Evolutionary conservation across 2,113 vertebrate genomes (phyloP), one percentile per base, ranked within the genome.

Genomic region (Melanerpes aurifrons): DNA sequence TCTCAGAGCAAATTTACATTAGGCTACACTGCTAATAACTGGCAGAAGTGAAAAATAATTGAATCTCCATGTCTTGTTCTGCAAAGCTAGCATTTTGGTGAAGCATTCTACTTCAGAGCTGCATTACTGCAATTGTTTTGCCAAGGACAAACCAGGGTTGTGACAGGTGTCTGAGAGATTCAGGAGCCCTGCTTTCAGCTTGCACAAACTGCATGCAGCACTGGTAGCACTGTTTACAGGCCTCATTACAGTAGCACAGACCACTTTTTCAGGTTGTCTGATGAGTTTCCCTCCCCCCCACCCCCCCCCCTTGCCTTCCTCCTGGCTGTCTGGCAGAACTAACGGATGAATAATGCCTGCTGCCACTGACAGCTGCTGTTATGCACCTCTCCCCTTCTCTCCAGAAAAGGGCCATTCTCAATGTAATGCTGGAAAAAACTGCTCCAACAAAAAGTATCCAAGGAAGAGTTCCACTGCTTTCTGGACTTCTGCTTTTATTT

Each of bases 351-450:
- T 72, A 91, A 84, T 87, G 86, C 63, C 89, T 7, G 19, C 77
- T 92, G 86, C 70, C 71, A 89, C 63, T 50, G 91, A 92, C 92
- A 94, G 92, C 71, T 96, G 77, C 84, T 92, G 63, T 92, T 83
- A 35, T 15, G 59, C 29, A 56, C n/a, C 59, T 96, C 69, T 80
- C 24, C 35, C 74, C n/a, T 90, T 90, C 89, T 92, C 62, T 87
- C 66, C 86, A 53, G 69, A 67, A 91, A 90, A 86, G 43, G 35
- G 9, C 62, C 24, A 10, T 40, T 88, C 26, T 12, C 29, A 83
- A 13, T 63, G 3, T 78, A 81, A 75, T 2, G 3, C 29, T 66
- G 40, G 35, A 62, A 75, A 89, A 87, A 80, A 87, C 22, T 75
- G 24, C n/a, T 75, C 26, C n/a, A 54, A 45, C 40, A 45, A 78